Evolutionary conservation across 2,888 invertebrate species (phyloP), one percentile per base, ranked within the genome.

Genomic region (Phengaris alcon): DNA sequence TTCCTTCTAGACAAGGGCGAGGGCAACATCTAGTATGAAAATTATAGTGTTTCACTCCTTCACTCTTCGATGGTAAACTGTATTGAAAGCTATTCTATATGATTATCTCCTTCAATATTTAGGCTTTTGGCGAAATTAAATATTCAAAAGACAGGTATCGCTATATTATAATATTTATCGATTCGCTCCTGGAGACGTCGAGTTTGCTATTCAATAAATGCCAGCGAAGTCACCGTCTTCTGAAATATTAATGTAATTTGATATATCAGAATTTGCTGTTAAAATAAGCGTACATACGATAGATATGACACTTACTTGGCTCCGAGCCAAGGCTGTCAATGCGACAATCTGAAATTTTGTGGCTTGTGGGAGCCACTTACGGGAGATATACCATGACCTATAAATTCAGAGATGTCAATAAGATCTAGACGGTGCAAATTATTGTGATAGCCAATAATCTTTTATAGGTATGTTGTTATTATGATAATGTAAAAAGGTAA

Each of bases 241-340:
- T 44, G 64, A 64, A 64, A 64, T 64, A 64, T 48, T 70, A 70
- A 70, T 70, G 48, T 70, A 64, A 64, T 64, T 64, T 64, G 64
- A 64, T 64, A 64, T 64, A 64, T 64, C 64, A 64, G 64, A 64
- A 44, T 70, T 72, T 54, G 35, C 52, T 35, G 35, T 35, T 52
- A 35, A 72, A 15, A 52, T 35, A 72, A 70, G 72, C 52, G 52
- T 72, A 52, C 4, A 35, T 54, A 72, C 52, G 51, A 72, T 72
- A 72, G 72, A 35, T 15, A 70, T 54, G 72, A 54, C 70, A 9
- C 13, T 13, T 52, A 0, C 72, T 13, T 72, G 72, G 72, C 72
- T 6, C 10, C 3, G 13, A 35, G 15, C 72, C 72, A 72, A 54
- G 52, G 35, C 13, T 72, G 72, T 72, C 52, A 52, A 72, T 72